Evolutionary conservation across 2,797 vertebrate species (phyloP).

Genomic region (Lepus oiostolus): DNA sequence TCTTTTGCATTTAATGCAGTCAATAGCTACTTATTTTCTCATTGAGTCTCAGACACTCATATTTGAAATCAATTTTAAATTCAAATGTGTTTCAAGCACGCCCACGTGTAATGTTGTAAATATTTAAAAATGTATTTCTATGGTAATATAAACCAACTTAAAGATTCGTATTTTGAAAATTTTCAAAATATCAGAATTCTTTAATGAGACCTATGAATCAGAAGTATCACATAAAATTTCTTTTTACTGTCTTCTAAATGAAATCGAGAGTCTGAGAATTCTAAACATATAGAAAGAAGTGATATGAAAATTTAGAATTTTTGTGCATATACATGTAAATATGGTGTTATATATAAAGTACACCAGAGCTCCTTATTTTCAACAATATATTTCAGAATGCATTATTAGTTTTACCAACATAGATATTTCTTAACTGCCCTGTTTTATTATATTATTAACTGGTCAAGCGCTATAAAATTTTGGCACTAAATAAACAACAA

Average conservation of each 20-base stretch:
- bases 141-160: conserved; percentile 12
- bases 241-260: neutral
- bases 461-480: neutral
- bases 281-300: neutral
- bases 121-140: conserved; percentile 69
- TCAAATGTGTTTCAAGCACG: conserved; percentile 67
- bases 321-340: neutral
- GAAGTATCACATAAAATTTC: neutral
- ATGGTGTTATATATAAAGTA: neutral
- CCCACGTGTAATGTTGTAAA: conserved; percentile 35
- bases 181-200: conserved; percentile 61
- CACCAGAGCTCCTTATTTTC: neutral
- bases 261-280: neutral
- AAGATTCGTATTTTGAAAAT: neutral
- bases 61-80: conserved; percentile 64
- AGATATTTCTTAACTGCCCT: neutral
- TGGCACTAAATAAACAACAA: neutral
- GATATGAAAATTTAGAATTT: neutral
- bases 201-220: conserved; percentile 9
- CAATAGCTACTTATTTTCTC: conserved; percentile 61
- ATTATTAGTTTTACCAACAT: neutral
- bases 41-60: conserved; percentile 32
- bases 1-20: conserved; percentile 54
- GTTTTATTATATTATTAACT: neutral
- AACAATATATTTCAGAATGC: neutral